Base-by-base conservation (phyloP, 2,113 vertebrate genomes). In the Microcebus lehilahytsara region DNA sequence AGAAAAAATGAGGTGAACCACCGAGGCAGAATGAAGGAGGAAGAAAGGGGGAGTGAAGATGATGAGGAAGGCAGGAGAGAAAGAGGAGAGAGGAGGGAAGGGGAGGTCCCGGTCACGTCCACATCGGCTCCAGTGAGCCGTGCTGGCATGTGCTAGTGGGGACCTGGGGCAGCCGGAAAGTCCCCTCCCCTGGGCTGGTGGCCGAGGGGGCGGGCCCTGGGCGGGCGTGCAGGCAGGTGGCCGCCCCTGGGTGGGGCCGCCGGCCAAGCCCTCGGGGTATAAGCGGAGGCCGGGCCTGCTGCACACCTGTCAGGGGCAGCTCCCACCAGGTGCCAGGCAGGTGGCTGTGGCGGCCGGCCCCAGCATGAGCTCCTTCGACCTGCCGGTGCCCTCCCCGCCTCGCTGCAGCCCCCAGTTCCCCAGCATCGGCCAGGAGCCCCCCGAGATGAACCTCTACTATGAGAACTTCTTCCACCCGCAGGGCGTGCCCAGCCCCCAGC, bases 361-460 rank as follows among this genome's bases (percentile, higher is more conserved):
- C 96, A 95, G 85, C 96, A 99, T 99, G 99, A 99, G 99, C 98
- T 99, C 99, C 69, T 99, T 99, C 86, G 99, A 99, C 95, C 98
- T 99, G 32, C 99, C 99, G 9, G 96, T 98, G 11, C 99, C 99
- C 96, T 99, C 99, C 88, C 99, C 99, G 34, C 99, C 99, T 4
- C 99, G 99, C 89, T 99, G 99, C 98, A 99, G 99, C 95, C 99
- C 99, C 0, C 99, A 99, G n/a, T 99, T 99, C 97, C 99, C 99
- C 78, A 99, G 97, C 91, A 98, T 99, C 6, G 99, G 99, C 91
- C 99, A 99, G 98, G 99, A 99, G 83, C 99, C 99, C 85, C 99
- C 99, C 0, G 99, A 99, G 98, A 99, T 99, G 98, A 99, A 98
- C 83, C 99, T 99, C 97, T 99, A 99, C 98, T 99, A 99, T 5